phyloP scores from a whole-genome alignment of 1,140 invertebrate species.

The Diachasmimorpha longicaudata region DNA sequence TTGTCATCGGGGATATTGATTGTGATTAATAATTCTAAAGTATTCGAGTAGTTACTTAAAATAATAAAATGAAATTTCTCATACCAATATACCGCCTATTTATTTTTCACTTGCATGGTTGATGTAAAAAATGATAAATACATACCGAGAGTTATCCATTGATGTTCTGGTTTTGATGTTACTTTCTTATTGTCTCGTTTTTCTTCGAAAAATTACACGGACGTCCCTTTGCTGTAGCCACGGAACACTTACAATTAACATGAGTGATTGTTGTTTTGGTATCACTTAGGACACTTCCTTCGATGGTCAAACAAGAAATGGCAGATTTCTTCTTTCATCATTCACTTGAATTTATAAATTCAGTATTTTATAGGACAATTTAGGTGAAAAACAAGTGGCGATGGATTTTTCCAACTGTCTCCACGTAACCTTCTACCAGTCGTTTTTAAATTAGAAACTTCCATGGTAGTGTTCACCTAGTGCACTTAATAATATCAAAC shows the following conservation, averaged over 20 bases:
- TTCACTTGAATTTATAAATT: background rate
- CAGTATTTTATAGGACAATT: background rate
- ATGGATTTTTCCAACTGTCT: background rate
- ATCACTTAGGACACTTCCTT: background rate
- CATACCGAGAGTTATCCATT: background rate
- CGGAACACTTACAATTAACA: too few relatives aligned
- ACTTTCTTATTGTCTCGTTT: background rate
- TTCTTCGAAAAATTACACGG: too few relatives aligned
- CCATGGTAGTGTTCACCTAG: background rate
- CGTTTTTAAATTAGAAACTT: background rate
- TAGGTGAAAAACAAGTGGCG: background rate
- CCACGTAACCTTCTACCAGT: background rate
- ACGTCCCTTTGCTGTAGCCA: background rate
- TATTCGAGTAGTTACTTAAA: background rate
- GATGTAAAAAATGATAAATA: background rate
- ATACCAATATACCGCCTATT: background rate
- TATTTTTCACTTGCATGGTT: conserved; percentile 3
- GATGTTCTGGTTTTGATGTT: background rate
- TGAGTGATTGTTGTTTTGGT: background rate
- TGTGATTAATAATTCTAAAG: background rate
- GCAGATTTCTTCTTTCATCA: background rate
- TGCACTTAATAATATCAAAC: background rate
- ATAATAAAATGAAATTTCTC: background rate
- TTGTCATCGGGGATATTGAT: background rate
- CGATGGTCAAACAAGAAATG: background rate